Conservation (phyloP, 2,113 vertebrate genomes). For the Spermophilus dauricus region DNA sequence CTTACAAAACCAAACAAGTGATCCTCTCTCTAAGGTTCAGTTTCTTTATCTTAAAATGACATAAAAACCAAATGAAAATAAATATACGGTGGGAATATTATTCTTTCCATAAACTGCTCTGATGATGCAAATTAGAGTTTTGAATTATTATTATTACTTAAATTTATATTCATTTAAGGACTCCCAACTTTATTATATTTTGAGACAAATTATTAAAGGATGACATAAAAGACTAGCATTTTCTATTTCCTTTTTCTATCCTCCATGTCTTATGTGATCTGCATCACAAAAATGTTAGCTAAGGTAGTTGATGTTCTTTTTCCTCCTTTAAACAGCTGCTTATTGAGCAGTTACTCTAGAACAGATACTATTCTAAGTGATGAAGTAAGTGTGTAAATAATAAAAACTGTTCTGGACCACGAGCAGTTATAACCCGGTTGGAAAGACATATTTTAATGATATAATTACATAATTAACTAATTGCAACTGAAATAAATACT, state of each 20-base stretch:
- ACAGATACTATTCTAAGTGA: not conserved
- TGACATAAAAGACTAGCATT: not conserved
- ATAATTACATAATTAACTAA: not conserved
- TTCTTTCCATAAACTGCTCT: not conserved
- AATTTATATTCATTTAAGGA: not conserved
- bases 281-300: not conserved
- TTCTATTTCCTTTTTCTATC: not conserved
- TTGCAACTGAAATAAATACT: not conserved
- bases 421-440: not conserved
- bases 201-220: conserved; percentile 35
- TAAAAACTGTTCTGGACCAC: not conserved
- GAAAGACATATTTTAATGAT: not conserved
- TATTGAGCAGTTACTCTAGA: not conserved
- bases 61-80: not conserved
- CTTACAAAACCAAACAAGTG: not conserved
- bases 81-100: not conserved
- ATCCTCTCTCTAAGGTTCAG: not conserved
- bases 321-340: not conserved
- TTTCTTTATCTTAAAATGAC: not conserved
- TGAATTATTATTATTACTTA: not conserved
- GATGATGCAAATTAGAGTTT: not conserved
- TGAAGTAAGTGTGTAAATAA: not conserved
- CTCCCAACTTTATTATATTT: not conserved
- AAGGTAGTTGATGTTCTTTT: not conserved
- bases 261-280: not conserved